These are phyloP conservation scores for Plodia interpunctella DNA, from an alignment of 1,140 invertebrate genomes.

Conservation along the genomic window DNA sequence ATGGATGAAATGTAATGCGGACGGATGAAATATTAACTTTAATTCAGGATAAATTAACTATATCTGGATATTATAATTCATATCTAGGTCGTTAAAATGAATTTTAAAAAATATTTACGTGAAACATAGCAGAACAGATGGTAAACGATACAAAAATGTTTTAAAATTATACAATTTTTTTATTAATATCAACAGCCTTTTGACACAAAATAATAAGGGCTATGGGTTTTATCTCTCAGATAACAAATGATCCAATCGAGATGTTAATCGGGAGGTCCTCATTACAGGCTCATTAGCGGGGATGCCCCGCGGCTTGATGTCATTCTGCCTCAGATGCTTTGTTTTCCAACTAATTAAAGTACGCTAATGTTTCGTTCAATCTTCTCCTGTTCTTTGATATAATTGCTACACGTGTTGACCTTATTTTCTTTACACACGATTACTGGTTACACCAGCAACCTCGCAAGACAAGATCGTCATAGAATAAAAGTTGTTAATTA, in stretches of 20 bases:
- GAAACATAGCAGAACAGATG: too few relatives aligned
- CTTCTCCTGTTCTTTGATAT: slow-evolving; percentile 23
- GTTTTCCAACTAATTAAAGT: slow-evolving; percentile 67
- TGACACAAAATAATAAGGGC: not conserved
- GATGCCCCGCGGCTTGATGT: slow-evolving; percentile 37
- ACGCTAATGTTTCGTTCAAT: slow-evolving; percentile 34
- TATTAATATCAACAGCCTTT: not conserved
- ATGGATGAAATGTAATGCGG: too few relatives aligned
- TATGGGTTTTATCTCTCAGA: not conserved
- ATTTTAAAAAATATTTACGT: too few relatives aligned
- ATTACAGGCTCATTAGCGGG: slow-evolving; percentile 53
- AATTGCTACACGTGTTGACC: slow-evolving; percentile 50
- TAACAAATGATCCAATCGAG: slow-evolving; percentile 38
- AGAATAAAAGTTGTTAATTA: too few relatives aligned
- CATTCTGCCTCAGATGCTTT: slow-evolving; percentile 44
- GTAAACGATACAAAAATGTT: too few relatives aligned
- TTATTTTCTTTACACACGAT: not conserved
- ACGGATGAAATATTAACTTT: too few relatives aligned
- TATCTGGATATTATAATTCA: too few relatives aligned
- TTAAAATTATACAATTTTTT: too few relatives aligned
- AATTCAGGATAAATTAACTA: too few relatives aligned
- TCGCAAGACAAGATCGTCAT: too few relatives aligned
- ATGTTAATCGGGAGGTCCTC: slow-evolving; percentile 43
- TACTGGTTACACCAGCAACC: too few relatives aligned
- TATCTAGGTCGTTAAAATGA: too few relatives aligned